A percentile compares a stretch with the other conserved stretches of the same genome.
Evolutionary conservation across 1,140 invertebrate genomes (phyloP).

Genomic region (Colletes gigas): DNA sequence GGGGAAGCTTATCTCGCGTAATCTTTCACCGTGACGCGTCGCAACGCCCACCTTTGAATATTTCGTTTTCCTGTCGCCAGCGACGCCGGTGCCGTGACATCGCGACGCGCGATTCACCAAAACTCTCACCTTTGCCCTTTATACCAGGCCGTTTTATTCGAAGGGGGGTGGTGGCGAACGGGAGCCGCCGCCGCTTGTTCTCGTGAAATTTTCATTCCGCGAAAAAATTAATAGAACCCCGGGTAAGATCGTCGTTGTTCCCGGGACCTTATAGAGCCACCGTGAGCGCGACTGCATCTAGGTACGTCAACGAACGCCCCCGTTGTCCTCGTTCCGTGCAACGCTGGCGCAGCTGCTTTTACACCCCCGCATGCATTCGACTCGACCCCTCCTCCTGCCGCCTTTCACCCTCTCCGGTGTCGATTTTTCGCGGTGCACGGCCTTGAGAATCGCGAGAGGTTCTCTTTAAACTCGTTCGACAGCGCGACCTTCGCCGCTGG

Average conservation of each 20-base stretch:
- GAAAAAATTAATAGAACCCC: neutral
- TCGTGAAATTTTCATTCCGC: neutral
- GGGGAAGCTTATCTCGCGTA: conserved; percentile 21
- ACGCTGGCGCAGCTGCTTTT: neutral
- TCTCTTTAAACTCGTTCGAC: neutral
- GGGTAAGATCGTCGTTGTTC: neutral
- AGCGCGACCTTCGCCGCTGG: neutral
- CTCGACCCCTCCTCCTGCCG: neutral
- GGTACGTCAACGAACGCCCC: neutral
- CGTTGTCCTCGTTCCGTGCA: conserved; percentile 5
- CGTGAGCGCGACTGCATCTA: neutral
- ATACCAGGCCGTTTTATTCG: too few species aligned
- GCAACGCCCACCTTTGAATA: neutral
- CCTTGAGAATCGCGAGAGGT: neutral
- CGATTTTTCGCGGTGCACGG: neutral
- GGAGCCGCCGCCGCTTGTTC: neutral
- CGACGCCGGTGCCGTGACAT: neutral
- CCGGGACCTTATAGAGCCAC: neutral
- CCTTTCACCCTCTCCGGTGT: neutral
- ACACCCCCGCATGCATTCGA: neutral
- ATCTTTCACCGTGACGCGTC: conserved; percentile 16
- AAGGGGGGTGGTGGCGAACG: too few species aligned
- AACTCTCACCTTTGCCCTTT: too few species aligned
- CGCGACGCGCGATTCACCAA: neutral
- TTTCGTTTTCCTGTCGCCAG: neutral